These are phyloP conservation scores for Teleiodes luculella DNA, from an alignment of 2,888 invertebrate species.

Conservation along the genomic window DNA sequence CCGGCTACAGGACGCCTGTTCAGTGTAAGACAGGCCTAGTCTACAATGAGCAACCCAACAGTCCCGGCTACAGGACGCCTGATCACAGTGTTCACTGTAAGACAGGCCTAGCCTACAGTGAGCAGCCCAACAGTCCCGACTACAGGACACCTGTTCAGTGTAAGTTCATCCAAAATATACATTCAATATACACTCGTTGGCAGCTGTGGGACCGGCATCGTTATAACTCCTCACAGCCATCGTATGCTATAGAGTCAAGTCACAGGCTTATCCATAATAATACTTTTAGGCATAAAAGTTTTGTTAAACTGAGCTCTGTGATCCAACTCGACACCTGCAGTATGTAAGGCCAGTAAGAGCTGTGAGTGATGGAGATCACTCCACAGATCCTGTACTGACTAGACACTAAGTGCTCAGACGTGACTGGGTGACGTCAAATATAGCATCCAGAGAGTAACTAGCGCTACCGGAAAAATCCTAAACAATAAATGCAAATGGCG, in stretches of 20 bases:
- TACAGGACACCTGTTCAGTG: conserved; percentile 49
- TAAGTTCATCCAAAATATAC: conserved; percentile 77
- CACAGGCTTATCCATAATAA: conserved; percentile 19
- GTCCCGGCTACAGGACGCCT: too few relatives aligned
- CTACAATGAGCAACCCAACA: too few relatives aligned
- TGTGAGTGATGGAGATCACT: background rate
- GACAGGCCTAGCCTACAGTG: conserved; percentile 66
- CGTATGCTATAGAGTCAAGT: conserved; percentile 20
- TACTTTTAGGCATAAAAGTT: conserved; percentile 16
- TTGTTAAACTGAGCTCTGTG: conserved; percentile 11
- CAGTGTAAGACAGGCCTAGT: too few relatives aligned
- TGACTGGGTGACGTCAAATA: conserved; percentile 3
- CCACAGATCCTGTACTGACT: background rate
- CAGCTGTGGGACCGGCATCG: conserved; percentile 48
- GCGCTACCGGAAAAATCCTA: background rate
- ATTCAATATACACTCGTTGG: conserved; percentile 51
- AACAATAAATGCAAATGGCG: background rate
- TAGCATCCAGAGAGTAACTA: background rate
- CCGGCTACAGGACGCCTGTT: too few relatives aligned
- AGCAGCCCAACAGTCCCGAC: conserved; percentile 64
- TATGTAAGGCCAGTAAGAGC: background rate
- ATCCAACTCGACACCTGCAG: conserved; percentile 17
- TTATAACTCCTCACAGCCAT: conserved; percentile 37
- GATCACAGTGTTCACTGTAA: too few relatives aligned
- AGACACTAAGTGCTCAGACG: conserved; percentile 2